Evolutionary conservation across 2,888 invertebrate genomes (phyloP), one percentile per base, ranked within the genome.

Genomic region (Auanema sp.): DNA sequence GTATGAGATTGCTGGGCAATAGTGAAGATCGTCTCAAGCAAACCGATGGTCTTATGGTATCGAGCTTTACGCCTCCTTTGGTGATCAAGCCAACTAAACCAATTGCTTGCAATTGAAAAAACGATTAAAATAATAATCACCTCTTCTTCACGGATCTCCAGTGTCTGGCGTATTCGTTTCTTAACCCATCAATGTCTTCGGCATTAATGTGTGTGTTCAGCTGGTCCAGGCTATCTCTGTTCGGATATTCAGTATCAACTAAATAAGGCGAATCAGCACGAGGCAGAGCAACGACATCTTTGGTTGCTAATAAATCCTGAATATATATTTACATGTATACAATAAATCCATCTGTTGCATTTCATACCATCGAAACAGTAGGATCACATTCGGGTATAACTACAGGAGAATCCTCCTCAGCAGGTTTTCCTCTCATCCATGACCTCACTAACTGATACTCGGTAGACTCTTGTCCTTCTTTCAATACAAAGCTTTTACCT

Each of bases 401-500:
- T 43, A 10, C 66, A 50, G 21, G 16, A 16, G 16, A 47, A n/a
- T 65, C 60, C 2, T 72, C 70, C 10, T 65, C 66, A 18, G 58
- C 60, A 50, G 70, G 56, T 12, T 69, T 52, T 40, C 79, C 80
- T 25, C 75, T 68, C 61, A 82, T 73, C 80, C 80, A 81, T 16
- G 78, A 72, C 11, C 81, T 60, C 47, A 79, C 77, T 53, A 81
- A 62, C 50, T 71, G 59, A 64, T 78, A 81, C 50, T 79, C 72
- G 4, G 74, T 57, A 53, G 77, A 79, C 25, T 58, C 52, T 49
- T 59, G 42, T 64, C 58, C 66, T 58, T 80, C 82, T 1, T 74
- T 62, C 56, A 82, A 64, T 47, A 74, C 76, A 60, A 83, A 83
- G 21, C 77, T 72, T 62, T 81, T 82, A 49, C 79, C 79, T 12